These are phyloP conservation scores for Azorinus chamasolen DNA, from an alignment of 2,888 invertebrate species.

Conservation along the genomic window DNA sequence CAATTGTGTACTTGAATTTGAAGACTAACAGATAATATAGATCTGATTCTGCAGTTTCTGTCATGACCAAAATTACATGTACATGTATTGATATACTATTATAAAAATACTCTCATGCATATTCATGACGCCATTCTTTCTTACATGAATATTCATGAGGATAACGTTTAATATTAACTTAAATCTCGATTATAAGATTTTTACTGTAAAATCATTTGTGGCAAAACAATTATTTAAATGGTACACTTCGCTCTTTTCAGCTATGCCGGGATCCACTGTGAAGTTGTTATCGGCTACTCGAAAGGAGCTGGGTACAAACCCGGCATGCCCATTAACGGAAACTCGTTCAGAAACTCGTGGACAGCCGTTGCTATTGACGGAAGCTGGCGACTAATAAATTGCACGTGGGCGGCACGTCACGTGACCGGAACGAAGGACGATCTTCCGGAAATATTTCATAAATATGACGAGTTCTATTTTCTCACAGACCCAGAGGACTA, in stretches of 20 bases:
- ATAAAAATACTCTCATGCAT: no score
- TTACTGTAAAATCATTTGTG: no score
- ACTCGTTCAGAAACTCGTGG: conserved; percentile 97
- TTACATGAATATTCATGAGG: no score
- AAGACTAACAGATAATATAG: no score
- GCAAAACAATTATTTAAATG: no score
- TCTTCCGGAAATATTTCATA: conserved; percentile 81
- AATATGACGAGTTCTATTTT: conserved; percentile 86
- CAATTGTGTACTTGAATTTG: no score
- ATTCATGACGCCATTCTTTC: no score
- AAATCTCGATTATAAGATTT: no score
- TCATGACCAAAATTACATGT: no score
- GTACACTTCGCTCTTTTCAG: conserved; percentile 87
- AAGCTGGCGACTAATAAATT: conserved; percentile 99
- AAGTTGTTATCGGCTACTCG: conserved; percentile 99
- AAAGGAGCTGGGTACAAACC: conserved; percentile 99
- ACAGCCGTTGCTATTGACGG: conserved; percentile 99
- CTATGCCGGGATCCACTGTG: conserved; percentile 99
- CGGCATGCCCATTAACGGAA: conserved; percentile 88
- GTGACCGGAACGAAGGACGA: conserved; percentile 81
- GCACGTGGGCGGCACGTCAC: conserved; percentile 99
- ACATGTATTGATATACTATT: no score
- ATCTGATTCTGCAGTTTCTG: no score
- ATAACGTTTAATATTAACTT: no score
- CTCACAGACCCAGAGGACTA: conserved; percentile 86